Base-by-base conservation (phyloP, 2,113 vertebrate species). In the Cromileptes altivelis region DNA sequence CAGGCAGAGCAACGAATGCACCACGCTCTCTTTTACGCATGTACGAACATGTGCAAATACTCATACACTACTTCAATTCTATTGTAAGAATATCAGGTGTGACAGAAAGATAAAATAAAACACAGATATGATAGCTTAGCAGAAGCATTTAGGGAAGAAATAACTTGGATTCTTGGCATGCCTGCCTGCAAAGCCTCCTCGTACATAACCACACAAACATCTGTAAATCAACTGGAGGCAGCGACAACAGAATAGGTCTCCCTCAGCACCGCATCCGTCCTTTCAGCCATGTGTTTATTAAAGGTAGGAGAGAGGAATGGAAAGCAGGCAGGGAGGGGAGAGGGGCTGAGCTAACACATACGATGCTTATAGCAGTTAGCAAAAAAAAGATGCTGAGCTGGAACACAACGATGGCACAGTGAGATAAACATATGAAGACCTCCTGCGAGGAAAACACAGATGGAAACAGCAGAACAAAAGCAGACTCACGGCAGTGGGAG, bases 401-500 rank as follows among this genome's bases (percentile, higher is more conserved):
- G 72, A 82, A 65, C 9, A 75, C 21, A 50, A 57, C 4, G 42
- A 80, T 61, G 47, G 30, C 25, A 57, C 0, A n/a, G 19, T 19
- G 63, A 79, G 47, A 69, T 3, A 42, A 75, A 73, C 47, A n/a
- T n/a, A 84, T 21, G 53, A 72, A 72, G 14, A 80, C 30, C 77
- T 67, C 50, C 49, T 21, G 25, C 17, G 56, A 53, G 12, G 19
- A 10, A 82, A 50, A 76, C 62, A 65, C 42, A 79, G 63, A 78
- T 37, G 70, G 56, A 87, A 64, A 69, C 37, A 81, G 37, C 42
- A 62, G 73, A 72, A 77, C 42, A 88, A 88, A 64, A 70, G 87
- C 85, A 90, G 69, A 96, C 96, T 96, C 85, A 96, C 96, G 95
- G 95, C 96, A 96, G 89, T 96, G 95, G 92, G 95, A 95, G 92